Evolutionary conservation across 2,888 invertebrate genomes (phyloP).

Genomic region (Leptopilina syphax): DNA sequence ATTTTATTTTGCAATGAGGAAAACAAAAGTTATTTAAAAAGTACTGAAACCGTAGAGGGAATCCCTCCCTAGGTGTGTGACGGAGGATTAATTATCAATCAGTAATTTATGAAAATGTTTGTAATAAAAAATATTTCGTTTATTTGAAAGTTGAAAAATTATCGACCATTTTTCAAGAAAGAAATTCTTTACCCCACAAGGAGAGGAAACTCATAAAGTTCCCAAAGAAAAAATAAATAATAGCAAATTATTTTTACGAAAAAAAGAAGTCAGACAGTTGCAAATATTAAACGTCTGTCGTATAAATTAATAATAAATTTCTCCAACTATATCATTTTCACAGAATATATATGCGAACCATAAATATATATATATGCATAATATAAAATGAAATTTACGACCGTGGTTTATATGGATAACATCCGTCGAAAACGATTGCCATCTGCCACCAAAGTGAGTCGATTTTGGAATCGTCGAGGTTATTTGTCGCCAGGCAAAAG

Average conservation of each 20-base stretch:
- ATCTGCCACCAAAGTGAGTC: slow-evolving; percentile 1
- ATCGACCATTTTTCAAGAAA: too few relatives aligned
- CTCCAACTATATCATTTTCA: slow-evolving; percentile 7
- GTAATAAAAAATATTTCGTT: too few relatives aligned
- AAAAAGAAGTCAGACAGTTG: not conserved
- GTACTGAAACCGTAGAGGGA: too few relatives aligned
- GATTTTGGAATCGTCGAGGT: slow-evolving; percentile 33
- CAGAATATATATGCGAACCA: not conserved
- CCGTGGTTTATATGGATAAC: slow-evolving; percentile 15
- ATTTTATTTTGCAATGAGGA: too few relatives aligned
- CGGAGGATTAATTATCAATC: too few relatives aligned
- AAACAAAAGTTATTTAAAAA: too few relatives aligned
- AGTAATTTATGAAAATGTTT: too few relatives aligned
- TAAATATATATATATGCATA: not conserved
- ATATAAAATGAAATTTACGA: slow-evolving; percentile 22
- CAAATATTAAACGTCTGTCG: not conserved
- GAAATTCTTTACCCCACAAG: too few relatives aligned
- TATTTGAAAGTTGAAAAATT: too few relatives aligned
- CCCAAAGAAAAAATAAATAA: too few relatives aligned
- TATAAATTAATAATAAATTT: slow-evolving; percentile 29
- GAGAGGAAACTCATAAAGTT: too few relatives aligned
- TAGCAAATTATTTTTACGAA: not conserved
- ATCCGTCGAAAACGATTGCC: slow-evolving; percentile 18
- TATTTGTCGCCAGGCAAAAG: slow-evolving; percentile 27
- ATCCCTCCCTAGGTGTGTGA: too few relatives aligned